Base-by-base conservation (phyloP, 2,797 vertebrate genomes). In the Telmatherina bonti region DNA sequence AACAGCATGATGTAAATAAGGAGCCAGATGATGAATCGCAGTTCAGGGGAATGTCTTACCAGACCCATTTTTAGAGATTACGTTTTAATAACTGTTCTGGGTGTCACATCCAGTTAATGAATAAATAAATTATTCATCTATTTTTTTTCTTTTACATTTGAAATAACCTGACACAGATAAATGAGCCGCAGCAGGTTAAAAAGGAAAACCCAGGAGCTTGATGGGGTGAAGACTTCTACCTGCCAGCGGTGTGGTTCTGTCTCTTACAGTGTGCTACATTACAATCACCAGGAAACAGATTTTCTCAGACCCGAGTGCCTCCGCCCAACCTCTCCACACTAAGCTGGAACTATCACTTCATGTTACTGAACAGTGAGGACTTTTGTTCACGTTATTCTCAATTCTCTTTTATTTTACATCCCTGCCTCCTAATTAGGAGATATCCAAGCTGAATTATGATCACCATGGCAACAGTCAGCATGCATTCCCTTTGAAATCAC, bases 101-200 rank as follows among this genome's bases (percentile, higher is more conserved):
- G 82, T 86, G 88, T 91, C 87, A 87, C 77, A 67, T 81, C 75
- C 79, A 52, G 84, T 78, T 93, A 93, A 94, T 94, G 93, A 92
- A 87, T 74, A 74, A 84, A 93, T 94, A 65, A 93, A 94, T 94
- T 92, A 94, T 94, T 94, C 81, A 93, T 90, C 61, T 26, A n/a
- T n/a, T 20, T 84, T 83, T 80, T 84, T 41, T 41, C 12, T 4
- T 41, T 16, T 35, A 70, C 59, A 88, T 90, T 82, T 87, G 62
- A 89, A 88, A 79, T 79, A 8, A 75, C 79, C 62, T 62, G 83
- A 86, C 88, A 76, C 26, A 64, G 90, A 89, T 81, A 60, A 73
- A 92, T 90, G 77, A 77, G 69, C 30, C 18, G 72, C n/a, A 15
- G 22, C 10, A 4, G 57, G 35, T 67, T 26, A 15, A 22, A 67